These are phyloP conservation scores for Thalassoma bifasciatum DNA, from an alignment of 2,113 vertebrate genomes.

Conservation along the genomic window DNA sequence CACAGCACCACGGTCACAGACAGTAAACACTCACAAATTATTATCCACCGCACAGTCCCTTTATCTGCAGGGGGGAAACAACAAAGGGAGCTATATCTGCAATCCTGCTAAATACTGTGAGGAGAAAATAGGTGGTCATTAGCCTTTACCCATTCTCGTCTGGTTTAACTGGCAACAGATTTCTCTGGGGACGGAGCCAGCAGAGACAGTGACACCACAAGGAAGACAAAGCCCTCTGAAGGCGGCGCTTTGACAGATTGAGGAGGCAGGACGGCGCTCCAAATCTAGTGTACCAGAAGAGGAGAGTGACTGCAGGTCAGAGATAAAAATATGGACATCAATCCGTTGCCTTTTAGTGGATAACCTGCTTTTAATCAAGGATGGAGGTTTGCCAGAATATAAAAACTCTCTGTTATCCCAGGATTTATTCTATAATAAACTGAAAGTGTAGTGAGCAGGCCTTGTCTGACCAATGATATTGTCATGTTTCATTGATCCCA, in stretches of 20 bases:
- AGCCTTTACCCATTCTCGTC: conserved; percentile 7
- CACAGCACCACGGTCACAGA: conserved; percentile 13
- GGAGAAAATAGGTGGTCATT: conserved; percentile 14
- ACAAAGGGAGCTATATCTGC: neutral
- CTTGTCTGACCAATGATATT: conserved; percentile 10
- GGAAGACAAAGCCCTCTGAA: conserved; percentile 13
- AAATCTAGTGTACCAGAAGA: conserved; percentile 19
- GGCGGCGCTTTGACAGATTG: conserved; percentile 26
- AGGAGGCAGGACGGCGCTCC: conserved; percentile 21
- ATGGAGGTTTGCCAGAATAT: neutral
- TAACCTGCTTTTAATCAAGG: conserved; percentile 4
- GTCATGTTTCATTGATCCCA: conserved; percentile 1
- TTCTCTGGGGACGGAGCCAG: conserved; percentile 33
- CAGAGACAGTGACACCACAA: conserved; percentile 38
- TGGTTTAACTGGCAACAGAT: conserved; percentile 23
- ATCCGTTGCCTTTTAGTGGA: neutral
- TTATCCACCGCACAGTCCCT: neutral
- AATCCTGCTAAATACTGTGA: conserved; percentile 9
- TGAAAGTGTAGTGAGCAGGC: neutral
- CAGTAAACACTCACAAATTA: conserved; percentile 2
- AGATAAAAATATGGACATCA: conserved; percentile 19
- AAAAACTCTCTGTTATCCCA: neutral
- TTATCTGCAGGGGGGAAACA: neutral
- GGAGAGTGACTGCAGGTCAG: conserved; percentile 24
- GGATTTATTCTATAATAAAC: neutral